A percentile compares a stretch with the other conserved stretches of the same genome.
These are phyloP conservation scores for Caranx ignobilis DNA, from an alignment of 2,113 vertebrate species.

Conservation along the genomic window DNA sequence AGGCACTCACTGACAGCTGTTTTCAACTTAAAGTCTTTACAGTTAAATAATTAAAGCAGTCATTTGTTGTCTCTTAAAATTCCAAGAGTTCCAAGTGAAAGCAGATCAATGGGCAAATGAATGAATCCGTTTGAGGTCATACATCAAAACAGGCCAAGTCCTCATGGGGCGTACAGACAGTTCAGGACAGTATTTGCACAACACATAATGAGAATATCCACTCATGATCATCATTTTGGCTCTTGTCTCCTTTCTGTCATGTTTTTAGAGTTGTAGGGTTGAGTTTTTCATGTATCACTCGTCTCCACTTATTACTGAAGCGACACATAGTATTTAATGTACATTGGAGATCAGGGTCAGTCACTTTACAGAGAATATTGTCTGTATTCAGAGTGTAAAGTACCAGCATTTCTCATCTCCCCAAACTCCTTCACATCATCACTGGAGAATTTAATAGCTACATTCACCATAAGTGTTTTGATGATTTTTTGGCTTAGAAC, in stretches of 20 bases:
- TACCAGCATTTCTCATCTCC: background rate
- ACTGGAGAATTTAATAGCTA: background rate
- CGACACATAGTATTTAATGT: background rate
- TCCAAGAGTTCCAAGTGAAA: constrained; percentile 19
- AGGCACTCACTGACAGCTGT: constrained; percentile 23
- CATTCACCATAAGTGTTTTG: background rate
- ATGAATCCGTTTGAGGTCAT: constrained; percentile 14
- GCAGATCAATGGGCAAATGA: constrained; percentile 15
- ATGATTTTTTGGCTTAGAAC: background rate
- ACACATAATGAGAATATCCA: background rate
- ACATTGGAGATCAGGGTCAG: background rate
- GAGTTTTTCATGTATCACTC: background rate
- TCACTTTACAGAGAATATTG: background rate
- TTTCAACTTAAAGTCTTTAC: constrained; percentile 35
- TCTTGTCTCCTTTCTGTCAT: background rate
- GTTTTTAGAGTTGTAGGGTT: background rate
- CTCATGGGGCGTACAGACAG: background rate
- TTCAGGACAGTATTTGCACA: background rate
- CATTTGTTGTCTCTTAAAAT: constrained; percentile 31
- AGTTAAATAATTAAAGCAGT: constrained; percentile 42
- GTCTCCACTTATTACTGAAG: background rate
- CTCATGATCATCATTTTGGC: background rate
- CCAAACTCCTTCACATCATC: too few relatives aligned
- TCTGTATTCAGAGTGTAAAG: too few relatives aligned
- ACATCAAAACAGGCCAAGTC: background rate